phyloP scores from a whole-genome alignment of 2,888 invertebrate genomes.

The Monopis laevigella region DNA sequence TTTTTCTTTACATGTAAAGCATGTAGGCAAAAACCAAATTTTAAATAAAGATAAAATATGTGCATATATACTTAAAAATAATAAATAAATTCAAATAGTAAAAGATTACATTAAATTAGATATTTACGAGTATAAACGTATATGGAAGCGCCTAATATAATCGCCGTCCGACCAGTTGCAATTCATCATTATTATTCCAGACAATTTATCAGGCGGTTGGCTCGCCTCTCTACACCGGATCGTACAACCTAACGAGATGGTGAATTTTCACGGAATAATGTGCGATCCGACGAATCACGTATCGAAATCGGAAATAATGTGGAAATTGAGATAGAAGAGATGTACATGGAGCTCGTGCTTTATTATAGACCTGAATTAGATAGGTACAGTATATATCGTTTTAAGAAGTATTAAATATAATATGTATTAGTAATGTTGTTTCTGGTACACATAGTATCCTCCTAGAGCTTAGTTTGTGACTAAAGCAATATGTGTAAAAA shows the following conservation, averaged over 20 bases:
- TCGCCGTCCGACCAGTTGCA: constrained; percentile 56
- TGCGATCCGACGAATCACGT: constrained; percentile 66
- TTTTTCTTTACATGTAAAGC: no score
- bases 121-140: constrained; percentile 10
- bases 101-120: constrained; percentile 10
- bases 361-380: no score
- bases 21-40: no score
- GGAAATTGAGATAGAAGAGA: constrained; percentile 64
- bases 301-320: constrained; percentile 63
- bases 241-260: constrained; percentile 67
- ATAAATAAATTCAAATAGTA: no score
- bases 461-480: no score
- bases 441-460: no score
- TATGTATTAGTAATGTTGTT: no score
- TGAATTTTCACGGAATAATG: constrained; percentile 68
- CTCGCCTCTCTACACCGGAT: constrained; percentile 55
- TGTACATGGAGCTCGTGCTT: constrained; percentile 32
- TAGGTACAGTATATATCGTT: no score
- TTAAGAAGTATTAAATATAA: no score
- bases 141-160: constrained; percentile 23
- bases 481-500: no score
- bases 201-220: constrained; percentile 67
- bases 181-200: constrained; percentile 69
- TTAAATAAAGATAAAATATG: no score
- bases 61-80: no score